These are phyloP conservation scores for Aethes cnicana DNA, from an alignment of 2,888 invertebrate species.

Conservation along the genomic window DNA sequence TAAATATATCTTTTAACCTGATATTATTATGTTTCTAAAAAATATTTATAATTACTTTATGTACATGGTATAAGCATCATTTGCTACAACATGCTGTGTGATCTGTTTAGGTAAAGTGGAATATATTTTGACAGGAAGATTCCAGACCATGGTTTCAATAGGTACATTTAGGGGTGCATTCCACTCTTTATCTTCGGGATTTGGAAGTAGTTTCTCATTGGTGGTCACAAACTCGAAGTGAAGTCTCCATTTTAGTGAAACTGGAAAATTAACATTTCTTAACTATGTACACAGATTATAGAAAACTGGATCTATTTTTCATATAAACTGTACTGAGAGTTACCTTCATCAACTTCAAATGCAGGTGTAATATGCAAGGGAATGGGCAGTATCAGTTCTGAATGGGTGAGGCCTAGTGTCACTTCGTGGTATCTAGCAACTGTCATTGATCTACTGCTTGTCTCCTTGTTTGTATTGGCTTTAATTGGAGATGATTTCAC, in stretches of 20 bases:
- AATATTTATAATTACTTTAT: slow-evolving; percentile 41
- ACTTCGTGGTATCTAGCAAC: slow-evolving; percentile 96
- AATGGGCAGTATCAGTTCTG: slow-evolving; percentile 95
- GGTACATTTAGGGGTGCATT: slow-evolving; percentile 92
- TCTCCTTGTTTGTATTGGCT: slow-evolving; percentile 65
- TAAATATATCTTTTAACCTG: slow-evolving; percentile 35
- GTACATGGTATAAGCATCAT: slow-evolving; percentile 71
- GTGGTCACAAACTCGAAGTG: slow-evolving; percentile 99
- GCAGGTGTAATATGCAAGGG: slow-evolving; percentile 97
- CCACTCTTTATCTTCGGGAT: slow-evolving; percentile 85
- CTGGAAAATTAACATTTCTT: too few relatives aligned
- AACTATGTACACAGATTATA: too few relatives aligned
- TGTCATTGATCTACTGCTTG: slow-evolving; percentile 85
- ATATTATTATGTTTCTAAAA: slow-evolving; percentile 5
- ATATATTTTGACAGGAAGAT: slow-evolving; percentile 96
- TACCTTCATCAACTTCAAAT: slow-evolving; percentile 94
- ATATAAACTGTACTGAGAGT: too few relatives aligned
- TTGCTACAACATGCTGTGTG: slow-evolving; percentile 83
- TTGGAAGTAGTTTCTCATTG: slow-evolving; percentile 84
- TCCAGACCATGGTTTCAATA: slow-evolving; percentile 99
- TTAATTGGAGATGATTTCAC: slow-evolving; percentile 71
- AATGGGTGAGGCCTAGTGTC: slow-evolving; percentile 92
- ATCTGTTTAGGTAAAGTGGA: slow-evolving; percentile 94
- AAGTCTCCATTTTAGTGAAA: slow-evolving; percentile 94
- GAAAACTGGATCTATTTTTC: too few relatives aligned